Conservation (phyloP, 2,888 invertebrate genomes). For the Schizaphis graminum region DNA sequence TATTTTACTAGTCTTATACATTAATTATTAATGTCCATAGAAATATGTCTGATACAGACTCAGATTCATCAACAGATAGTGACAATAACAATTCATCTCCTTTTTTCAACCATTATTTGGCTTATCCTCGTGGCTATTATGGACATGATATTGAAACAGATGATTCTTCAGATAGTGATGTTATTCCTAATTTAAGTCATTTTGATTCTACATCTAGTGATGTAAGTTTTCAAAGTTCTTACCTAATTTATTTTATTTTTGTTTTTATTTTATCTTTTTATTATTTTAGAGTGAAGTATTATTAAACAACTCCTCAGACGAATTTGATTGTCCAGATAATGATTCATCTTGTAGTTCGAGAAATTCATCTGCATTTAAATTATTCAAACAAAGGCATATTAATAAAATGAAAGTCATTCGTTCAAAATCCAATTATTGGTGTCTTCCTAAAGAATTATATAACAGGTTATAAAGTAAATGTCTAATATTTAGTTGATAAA, state of each 20-base stretch:
- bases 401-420: not conserved
- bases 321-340: not conserved
- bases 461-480: slow-evolving; percentile 26
- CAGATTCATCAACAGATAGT: not conserved
- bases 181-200: not conserved
- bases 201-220: not conserved
- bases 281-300: not conserved
- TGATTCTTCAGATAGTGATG: not conserved
- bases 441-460: slow-evolving; percentile 37
- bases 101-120: not conserved
- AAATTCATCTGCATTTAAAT: not conserved
- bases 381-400: too few relatives aligned
- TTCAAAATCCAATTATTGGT: not conserved
- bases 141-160: not conserved
- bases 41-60: slow-evolving; percentile 17
- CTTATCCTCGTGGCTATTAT: not conserved
- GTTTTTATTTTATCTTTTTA: not conserved
- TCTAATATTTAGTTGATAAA: not conserved
- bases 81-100: not conserved
- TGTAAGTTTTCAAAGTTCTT: not conserved
- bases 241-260: not conserved
- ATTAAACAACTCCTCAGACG: not conserved
- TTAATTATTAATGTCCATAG: slow-evolving; percentile 21
- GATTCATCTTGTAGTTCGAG: not conserved
- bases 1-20: not conserved